Base-by-base conservation (phyloP, 2,113 vertebrate genomes). In the Blennius ocellaris region DNA sequence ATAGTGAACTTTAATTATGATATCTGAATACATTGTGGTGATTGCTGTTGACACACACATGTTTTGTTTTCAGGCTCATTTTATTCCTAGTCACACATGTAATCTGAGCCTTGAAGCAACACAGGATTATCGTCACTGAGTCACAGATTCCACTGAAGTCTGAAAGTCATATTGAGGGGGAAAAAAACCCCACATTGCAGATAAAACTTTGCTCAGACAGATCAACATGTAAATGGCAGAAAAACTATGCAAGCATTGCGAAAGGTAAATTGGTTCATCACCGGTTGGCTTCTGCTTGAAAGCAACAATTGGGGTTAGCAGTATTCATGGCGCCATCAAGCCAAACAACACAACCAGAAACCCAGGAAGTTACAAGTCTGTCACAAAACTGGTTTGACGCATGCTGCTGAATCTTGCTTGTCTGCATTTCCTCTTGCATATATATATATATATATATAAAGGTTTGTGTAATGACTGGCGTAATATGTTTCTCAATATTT, bases 341-440 rank as follows among this genome's bases (percentile, higher is more conserved):
- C 15, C 39, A 38, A 79, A 60, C 51, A 70, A 54, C 53, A 63
- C 57, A 65, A 74, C 17, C 64, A 65, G 83, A 61, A 86, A 89
- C 41, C 73, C 76, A 30, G 56, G 47, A 82, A 63, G 69, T 66
- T 1, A 11, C 15, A 10, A n/a, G 52, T 64, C 47, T 15, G 52
- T 41, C 62, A 15, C 56, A 62, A 77, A 90, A 92, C 92, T 71
- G 84, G 89, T 91, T 82, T 69, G 84, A 82, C 88, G 6, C 45
- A 54, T 44, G 2, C 39, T 53, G 6, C 38, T 78, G 65, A 89
- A 92, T 86, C 87, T 75, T 11, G 67, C 56, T 37, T 2, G 38
- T 83, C 86, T 69, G 73, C 92, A 90, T 93, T 91, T 81, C 21
- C 44, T 87, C 66, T 57, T 17, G 21, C 21, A 30, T 30, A 5